phyloP scores from a whole-genome alignment of 1,140 invertebrate genomes.

The Teleopsis dalmanni region DNA sequence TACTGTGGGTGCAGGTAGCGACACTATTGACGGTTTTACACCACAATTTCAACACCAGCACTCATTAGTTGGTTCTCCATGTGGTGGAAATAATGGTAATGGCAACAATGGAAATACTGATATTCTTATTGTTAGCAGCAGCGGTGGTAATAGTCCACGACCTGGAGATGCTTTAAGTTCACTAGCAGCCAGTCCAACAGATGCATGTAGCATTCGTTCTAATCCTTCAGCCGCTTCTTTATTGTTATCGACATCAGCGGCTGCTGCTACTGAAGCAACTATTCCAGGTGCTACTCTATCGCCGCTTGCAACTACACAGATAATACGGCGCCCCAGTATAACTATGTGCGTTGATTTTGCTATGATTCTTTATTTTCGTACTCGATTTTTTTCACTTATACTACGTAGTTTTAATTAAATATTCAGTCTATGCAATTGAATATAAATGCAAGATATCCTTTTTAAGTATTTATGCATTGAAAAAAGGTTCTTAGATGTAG shows the following conservation, averaged over 20 bases:
- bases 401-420: no score
- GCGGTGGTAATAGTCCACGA: constrained; percentile 20
- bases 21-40: constrained; percentile 18
- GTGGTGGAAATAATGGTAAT: constrained; percentile 3
- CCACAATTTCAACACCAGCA: constrained; percentile 14
- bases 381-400: no score
- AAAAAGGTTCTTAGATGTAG: no score
- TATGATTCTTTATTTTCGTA: no score
- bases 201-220: constrained; percentile 41
- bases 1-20: constrained; percentile 11
- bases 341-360: constrained; percentile 45
- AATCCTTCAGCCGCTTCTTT: constrained; percentile 41
- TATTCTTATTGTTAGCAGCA: not conserved
- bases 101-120: not conserved
- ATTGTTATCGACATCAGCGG: constrained; percentile 33
- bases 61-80: constrained; percentile 26
- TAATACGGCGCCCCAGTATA: constrained; percentile 40
- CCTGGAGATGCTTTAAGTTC: constrained; percentile 34
- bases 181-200: constrained; percentile 39
- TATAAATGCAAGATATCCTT: no score
- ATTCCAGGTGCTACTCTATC: constrained; percentile 33
- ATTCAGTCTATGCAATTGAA: no score
- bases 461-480: no score
- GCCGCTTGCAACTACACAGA: constrained; percentile 39
- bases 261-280: constrained; percentile 30